Base-by-base conservation (phyloP, 2,113 vertebrate genomes). In the Cnemophilus loriae region DNA sequence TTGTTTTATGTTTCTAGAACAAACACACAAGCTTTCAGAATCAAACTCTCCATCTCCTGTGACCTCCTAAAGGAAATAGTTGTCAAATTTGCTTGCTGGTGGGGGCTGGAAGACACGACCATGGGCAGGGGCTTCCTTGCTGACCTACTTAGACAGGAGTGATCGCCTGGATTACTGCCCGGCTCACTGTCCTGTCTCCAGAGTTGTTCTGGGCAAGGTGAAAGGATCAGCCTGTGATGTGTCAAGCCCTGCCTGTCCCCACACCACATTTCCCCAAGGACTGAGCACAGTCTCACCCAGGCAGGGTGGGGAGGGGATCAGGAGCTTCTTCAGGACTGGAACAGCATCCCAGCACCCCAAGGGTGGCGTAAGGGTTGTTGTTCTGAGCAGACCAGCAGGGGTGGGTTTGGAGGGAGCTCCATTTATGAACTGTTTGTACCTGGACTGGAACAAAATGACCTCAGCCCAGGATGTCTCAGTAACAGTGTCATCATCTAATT, bases 271-370 rank as follows among this genome's bases (percentile, higher is more conserved):
- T 37, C 27, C 69, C 52, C 4, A 22, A 32, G 83, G 49, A 23
- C 60, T 53, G 33, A 23, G 60, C 33, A 19, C n/a, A 26, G 2
- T 13, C 60, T 59, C 77, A n/a, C 16, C 50, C 35, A 27, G 69
- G 55, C 68, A 69, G 39, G 53, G 42, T 12, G 16, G 55, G 55
- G 26, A 59, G 70, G 33, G 30, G 10, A 24, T 9, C 39, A 56
- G 67, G 67, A 84, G 67, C 70, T 47, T 1, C 77, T 19, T 3
- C 22, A 30, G 68, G 63, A 16, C 27, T 1, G 0, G 0, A 11
- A 11, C 13, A 63, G 56, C 56, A 16, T 53, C 75, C 39, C 61
- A 24, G 67, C 60, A 17, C 32, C 56, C 21, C 5, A 1, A 14
- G 68, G 55, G 37, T 13, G 57, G 7, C 1, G 1, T 8, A 1